These are phyloP conservation scores for Circaetus gallicus DNA, from an alignment of 2,113 vertebrate genomes.

Conservation along the genomic window DNA sequence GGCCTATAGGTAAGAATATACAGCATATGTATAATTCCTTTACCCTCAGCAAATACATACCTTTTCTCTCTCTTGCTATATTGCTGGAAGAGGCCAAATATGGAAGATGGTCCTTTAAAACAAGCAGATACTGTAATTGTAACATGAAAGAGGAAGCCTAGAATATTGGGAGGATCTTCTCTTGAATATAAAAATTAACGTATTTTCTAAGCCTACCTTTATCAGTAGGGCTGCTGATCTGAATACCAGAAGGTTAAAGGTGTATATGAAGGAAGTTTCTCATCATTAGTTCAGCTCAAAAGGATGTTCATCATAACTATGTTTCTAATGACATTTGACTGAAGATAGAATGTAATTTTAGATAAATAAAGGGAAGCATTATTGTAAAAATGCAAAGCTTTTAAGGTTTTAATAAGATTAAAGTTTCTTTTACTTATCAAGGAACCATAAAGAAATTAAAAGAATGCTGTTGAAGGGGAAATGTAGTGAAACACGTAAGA, in stretches of 20 bases:
- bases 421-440: background rate
- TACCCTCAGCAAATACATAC: background rate
- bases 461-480: background rate
- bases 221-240: background rate
- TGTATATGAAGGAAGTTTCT: background rate
- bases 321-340: background rate
- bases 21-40: background rate
- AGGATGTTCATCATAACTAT: background rate
- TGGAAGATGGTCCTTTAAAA: background rate
- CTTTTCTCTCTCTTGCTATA: background rate
- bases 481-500: background rate
- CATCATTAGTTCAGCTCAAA: background rate
- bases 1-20: background rate
- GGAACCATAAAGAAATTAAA: background rate
- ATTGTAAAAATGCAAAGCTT: background rate
- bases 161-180: background rate
- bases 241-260: background rate
- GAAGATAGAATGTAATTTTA: background rate
- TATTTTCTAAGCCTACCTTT: background rate
- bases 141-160: background rate
- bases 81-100: background rate
- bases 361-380: background rate
- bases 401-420: background rate
- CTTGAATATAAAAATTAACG: background rate
- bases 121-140: background rate